Evolutionary conservation across 1,140 invertebrate species (phyloP), one percentile per base, ranked within the genome.

Genomic region (Nilaparvata lugens): DNA sequence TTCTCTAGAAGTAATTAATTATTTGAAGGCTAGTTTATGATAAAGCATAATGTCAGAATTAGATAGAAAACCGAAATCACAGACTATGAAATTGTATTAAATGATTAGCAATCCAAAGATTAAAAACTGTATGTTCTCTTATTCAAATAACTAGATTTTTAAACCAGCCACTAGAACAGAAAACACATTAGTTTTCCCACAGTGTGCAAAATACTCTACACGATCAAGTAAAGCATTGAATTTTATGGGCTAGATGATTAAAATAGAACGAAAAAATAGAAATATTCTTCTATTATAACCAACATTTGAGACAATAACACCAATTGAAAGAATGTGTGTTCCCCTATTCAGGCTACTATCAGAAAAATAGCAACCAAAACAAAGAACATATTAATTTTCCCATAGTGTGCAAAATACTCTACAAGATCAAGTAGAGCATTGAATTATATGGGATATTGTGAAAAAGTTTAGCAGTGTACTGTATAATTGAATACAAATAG

Each of bases 271-370:
- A 21, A 9, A 28, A 31, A 23, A 54, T 9, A 7, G n/a, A 52
- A 56, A 53, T 25, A 56, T 52, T 19, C 42, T 42, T 52, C 38
- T 40, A 57, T 43, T 40, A 57, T 43, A 55, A 21, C 2, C 13
- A 31, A 9, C 14, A 54, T 54, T 54, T 1, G 40, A 4, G 7
- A 28, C n/a, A n/a, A n/a, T n/a, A n/a, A 45, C 38, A 48, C 48
- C 4, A 63, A 52, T 19, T 67, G 61, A 62, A 58, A 65, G 52
- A 61, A 63, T 76, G 75, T 79, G 62, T 66, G 76, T 74, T 74
- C 68, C 68, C 71, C 70, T 77, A 78, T 80, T 79, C 76, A 71
- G 73, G 68, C 65, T 64, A 70, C 68, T 68, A 70, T 68, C 64
- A 65, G 2, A 64, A 43, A 58, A 24, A 66, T 67, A 68, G 72